Evolutionary conservation across 2,888 invertebrate species (phyloP), one percentile per base, ranked within the genome.

Genomic region (Cosmia pyralina): DNA sequence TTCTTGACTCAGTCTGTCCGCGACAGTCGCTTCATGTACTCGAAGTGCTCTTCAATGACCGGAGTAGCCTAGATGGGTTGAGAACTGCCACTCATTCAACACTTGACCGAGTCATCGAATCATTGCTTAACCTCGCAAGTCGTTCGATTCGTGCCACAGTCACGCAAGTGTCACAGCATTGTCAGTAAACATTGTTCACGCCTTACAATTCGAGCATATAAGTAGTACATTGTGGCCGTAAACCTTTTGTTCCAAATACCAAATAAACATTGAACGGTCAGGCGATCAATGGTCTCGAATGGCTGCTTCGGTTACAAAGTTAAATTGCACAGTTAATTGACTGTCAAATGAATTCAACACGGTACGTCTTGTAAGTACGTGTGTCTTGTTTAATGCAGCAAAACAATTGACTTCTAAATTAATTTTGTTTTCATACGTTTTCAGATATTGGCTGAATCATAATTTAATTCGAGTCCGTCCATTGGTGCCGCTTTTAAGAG

Each of bases 381-480:
- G 3, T 28, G 5, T n/a, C 22, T 46, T 11, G 19, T 34, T 19
- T 44, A 68, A 28, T 46, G 11, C 3, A 50, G 10, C 13, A 5
- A 46, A 15, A 60, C 55, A 50, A 55, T 10, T 1, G 15, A 28
- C 15, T 57, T 28, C 7, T 34, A 2, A 22, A 58, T 15, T 34
- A 59, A 55, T 69, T 55, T 28, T 7, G 3, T 50, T 62, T 46
- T 57, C 46, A 15, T 73, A 62, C 75, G 28, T 60, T 93, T 96
- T 82, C 92, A 97, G 97, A 83, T 98, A 97, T 90, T 98, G 97
- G 97, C 94, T 98, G 72, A 98, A 98, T 90, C 98, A 98, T 91
- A 97, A 98, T 89, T 94, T 97, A 88, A 97, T 97, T 75, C 96
- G 97, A 88, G 96, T 98, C 75, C 97, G 97, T 87, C 98, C 97